A percentile compares a stretch with the other conserved stretches of the same genome.
Evolutionary conservation across 2,797 vertebrate species (phyloP).

Genomic region (Cirrhinus molitorella): DNA sequence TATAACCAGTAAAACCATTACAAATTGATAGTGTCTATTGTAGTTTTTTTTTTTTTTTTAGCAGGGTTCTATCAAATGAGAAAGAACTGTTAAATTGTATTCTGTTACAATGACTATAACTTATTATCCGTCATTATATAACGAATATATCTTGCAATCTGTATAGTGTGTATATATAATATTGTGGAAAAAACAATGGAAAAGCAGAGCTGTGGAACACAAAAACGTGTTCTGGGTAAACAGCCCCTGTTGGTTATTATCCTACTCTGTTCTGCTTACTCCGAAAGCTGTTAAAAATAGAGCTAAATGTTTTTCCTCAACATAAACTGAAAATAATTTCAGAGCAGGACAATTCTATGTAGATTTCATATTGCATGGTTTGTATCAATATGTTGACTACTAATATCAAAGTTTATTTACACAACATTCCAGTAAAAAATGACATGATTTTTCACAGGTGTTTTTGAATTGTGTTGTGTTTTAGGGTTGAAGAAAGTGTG

Average conservation of each 20-base stretch:
- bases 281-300: conserved; percentile 7
- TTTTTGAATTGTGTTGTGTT: background rate
- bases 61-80: no score
- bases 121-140: background rate
- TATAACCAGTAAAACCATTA: no score
- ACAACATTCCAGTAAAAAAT: conserved; percentile 8
- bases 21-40: no score
- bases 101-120: background rate
- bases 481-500: background rate
- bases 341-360: background rate
- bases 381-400: conserved; percentile 9
- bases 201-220: background rate
- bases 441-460: background rate
- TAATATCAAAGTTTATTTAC: conserved; percentile 4
- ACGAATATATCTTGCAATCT: background rate
- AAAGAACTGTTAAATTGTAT: no score
- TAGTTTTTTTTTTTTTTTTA: no score
- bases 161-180: background rate
- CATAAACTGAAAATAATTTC: background rate
- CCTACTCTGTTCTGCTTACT: background rate
- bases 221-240: background rate
- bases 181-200: background rate
- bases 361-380: background rate
- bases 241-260: background rate
- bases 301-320: background rate